These are phyloP conservation scores for Helicoverpa zea DNA, from an alignment of 1,140 invertebrate species.

Conservation along the genomic window DNA sequence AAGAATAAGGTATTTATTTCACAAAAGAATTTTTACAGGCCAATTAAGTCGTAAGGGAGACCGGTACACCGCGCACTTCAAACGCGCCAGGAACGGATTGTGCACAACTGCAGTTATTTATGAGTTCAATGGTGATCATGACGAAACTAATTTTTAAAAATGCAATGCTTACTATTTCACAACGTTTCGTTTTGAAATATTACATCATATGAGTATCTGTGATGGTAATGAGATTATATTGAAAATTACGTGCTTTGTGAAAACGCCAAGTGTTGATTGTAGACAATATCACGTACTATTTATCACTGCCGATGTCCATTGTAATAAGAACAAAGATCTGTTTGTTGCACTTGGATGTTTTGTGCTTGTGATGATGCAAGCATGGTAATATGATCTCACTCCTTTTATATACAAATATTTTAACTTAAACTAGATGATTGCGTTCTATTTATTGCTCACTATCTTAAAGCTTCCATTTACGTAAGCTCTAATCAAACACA, in stretches of 20 bases:
- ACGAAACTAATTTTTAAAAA: constrained; percentile 30
- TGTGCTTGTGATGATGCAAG: constrained; percentile 23
- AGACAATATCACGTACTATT: constrained; percentile 41
- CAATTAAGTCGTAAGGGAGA: constrained; percentile 41
- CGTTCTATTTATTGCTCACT: background rate
- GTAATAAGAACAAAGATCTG: constrained; percentile 44
- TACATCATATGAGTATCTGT: constrained; percentile 26
- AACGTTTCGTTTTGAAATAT: constrained; percentile 30
- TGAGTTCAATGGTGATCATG: constrained; percentile 32
- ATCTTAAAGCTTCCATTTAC: constrained; percentile 22
- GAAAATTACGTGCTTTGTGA: constrained; percentile 40
- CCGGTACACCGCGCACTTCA: constrained; percentile 13
- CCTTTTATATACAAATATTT: constrained; percentile 12
- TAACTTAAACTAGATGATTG: background rate
- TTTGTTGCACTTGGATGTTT: constrained; percentile 35
- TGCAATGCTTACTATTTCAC: constrained; percentile 13
- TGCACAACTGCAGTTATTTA: constrained; percentile 4
- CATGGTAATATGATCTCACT: background rate
- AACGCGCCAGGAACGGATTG: constrained; percentile 8
- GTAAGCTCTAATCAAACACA: background rate
- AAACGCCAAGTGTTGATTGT: constrained; percentile 30
- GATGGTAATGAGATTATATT: constrained; percentile 41
- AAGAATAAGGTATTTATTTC: constrained; percentile 36
- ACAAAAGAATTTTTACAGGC: constrained; percentile 40
- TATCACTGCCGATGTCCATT: constrained; percentile 43